A percentile compares a stretch with the other conserved stretches of the same genome.
Conservation (phyloP, 1,140 invertebrate genomes). For the Zaprionus inermis region DNA sequence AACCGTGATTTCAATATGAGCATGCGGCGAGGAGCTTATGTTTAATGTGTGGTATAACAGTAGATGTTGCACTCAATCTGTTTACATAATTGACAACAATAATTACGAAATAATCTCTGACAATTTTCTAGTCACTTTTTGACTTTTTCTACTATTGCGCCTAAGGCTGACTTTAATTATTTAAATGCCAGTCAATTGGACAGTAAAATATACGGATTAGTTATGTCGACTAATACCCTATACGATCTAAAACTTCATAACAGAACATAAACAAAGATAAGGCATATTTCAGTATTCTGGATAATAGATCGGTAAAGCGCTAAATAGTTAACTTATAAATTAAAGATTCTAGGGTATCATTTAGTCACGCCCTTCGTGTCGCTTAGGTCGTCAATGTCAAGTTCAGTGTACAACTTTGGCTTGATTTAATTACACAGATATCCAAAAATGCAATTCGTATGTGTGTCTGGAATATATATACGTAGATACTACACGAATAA, state of each 20-base stretch:
- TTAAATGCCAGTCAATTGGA: conserved; percentile 33
- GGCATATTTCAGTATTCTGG: no score
- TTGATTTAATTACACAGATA: conserved; percentile 61
- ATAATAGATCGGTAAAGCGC: no score
- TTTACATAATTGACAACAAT: conserved; percentile 23
- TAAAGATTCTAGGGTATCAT: not conserved
- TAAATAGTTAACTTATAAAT: no score
- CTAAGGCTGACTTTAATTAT: conserved; percentile 26
- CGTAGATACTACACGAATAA: not conserved
- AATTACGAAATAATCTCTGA: conserved; percentile 20
- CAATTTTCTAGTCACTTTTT: conserved; percentile 15
- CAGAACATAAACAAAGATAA: not conserved
- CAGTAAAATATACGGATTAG: not conserved
- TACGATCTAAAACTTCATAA: not conserved
- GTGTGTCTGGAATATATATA: not conserved
- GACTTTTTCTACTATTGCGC: not conserved
- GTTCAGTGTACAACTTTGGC: conserved; percentile 54
- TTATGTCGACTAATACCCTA: not conserved
- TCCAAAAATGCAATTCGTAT: conserved; percentile 25
- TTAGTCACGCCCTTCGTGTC: not conserved
- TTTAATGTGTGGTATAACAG: not conserved
- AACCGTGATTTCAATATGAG: not conserved
- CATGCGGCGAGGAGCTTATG: not conserved
- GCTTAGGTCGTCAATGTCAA: conserved; percentile 47
- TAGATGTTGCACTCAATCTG: not conserved